phyloP scores from a whole-genome alignment of 1,140 invertebrate species.

The Meteorus sp. region DNA sequence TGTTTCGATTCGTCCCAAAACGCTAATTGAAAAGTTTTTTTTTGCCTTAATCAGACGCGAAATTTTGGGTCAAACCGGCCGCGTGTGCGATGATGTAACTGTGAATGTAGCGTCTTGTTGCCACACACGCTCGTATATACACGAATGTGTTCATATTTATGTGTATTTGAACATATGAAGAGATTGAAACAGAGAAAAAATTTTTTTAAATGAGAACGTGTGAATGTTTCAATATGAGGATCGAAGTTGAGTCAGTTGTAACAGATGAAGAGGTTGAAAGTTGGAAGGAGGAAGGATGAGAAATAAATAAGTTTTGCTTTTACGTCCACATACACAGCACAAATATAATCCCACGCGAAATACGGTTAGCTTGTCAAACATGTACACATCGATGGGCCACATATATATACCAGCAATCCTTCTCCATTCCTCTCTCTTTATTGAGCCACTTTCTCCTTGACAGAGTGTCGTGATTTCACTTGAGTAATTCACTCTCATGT shows the following conservation, averaged over 20 bases:
- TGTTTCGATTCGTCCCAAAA: background rate
- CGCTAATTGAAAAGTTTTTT: background rate
- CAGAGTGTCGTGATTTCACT: slow-evolving; percentile 22
- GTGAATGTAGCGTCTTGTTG: no score
- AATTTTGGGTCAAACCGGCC: slow-evolving; percentile 1
- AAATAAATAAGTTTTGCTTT: slow-evolving; percentile 17
- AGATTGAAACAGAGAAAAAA: background rate
- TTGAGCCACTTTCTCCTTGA: slow-evolving; percentile 20
- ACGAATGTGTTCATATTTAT: no score
- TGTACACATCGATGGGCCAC: slow-evolving; percentile 4
- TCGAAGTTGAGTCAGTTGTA: background rate
- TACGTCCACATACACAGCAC: slow-evolving; percentile 1
- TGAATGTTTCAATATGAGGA: background rate
- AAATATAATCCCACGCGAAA: slow-evolving; percentile 15
- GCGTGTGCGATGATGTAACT: background rate
- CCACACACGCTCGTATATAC: no score
- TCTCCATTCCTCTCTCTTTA: background rate
- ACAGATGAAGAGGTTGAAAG: background rate
- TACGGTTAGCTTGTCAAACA: slow-evolving; percentile 11
- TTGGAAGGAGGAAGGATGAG: background rate
- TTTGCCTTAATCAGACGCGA: background rate
- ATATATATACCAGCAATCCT: background rate
- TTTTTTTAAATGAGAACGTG: background rate
- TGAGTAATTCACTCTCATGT: slow-evolving; percentile 2
- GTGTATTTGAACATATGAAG: no score